These are phyloP conservation scores for Phyto melanocephala DNA, from an alignment of 2,888 invertebrate species.

Conservation along the genomic window DNA sequence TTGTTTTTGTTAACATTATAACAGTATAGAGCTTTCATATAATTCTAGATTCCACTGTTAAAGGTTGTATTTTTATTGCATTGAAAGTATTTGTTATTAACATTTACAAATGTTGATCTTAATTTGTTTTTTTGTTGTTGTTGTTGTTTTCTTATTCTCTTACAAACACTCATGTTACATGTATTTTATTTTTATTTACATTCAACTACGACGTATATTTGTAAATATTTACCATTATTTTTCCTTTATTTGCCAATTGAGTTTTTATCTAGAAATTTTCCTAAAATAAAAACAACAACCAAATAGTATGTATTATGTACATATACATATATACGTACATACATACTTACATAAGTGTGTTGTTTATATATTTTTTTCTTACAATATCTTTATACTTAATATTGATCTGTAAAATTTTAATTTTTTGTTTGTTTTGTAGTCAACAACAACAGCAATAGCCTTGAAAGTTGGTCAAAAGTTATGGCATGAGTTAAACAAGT, in stretches of 20 bases:
- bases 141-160: not conserved
- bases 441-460: not conserved
- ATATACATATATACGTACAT: no score
- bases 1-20: no score
- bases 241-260: slow-evolving; percentile 3
- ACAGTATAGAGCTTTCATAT: no score
- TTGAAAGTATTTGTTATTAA: not conserved
- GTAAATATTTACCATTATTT: not conserved
- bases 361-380: not conserved
- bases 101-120: slow-evolving; percentile 9
- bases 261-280: not conserved
- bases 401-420: not conserved
- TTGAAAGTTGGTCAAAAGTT: slow-evolving; percentile 1
- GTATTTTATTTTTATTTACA: not conserved
- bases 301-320: no score
- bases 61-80: not conserved
- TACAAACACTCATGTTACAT: not conserved
- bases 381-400: not conserved
- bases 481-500: no score
- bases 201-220: not conserved
- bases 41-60: not conserved
- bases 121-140: no score
- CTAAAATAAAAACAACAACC: not conserved
- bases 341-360: slow-evolving; percentile 2
- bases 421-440: not conserved